phyloP scores from a whole-genome alignment of 2,113 vertebrate genomes.

The Oreochromis aureus region DNA sequence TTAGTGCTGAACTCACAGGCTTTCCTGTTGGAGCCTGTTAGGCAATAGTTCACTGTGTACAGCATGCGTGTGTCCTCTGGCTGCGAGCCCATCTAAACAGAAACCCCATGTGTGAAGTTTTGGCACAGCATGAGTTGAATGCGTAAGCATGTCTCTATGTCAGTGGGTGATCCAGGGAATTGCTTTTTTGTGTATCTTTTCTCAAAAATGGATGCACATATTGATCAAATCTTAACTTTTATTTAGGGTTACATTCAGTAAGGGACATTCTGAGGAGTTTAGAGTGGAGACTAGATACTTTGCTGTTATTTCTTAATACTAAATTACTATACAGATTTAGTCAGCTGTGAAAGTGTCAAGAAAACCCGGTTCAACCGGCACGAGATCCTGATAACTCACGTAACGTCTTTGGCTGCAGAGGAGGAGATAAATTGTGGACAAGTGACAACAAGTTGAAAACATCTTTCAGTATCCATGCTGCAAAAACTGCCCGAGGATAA shows the following conservation, averaged over 20 bases:
- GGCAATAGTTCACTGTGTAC: background rate
- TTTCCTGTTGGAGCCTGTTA: constrained; percentile 8
- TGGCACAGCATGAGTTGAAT: background rate
- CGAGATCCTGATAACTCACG: background rate
- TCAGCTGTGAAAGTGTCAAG: background rate
- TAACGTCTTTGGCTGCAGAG: background rate
- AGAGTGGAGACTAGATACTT: background rate
- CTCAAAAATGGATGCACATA: background rate
- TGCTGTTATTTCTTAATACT: background rate
- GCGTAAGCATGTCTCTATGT: background rate
- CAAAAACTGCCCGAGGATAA: background rate
- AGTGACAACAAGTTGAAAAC: background rate
- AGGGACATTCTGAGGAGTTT: background rate
- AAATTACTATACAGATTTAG: background rate
- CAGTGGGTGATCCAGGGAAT: background rate
- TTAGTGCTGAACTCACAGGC: background rate
- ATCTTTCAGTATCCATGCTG: background rate
- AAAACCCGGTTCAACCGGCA: background rate
- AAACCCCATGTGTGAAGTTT: constrained; percentile 4
- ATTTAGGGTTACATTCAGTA: background rate
- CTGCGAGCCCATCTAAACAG: background rate
- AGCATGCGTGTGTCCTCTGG: background rate
- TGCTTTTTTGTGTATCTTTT: background rate
- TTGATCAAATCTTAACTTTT: background rate
- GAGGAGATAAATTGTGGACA: background rate